These are phyloP conservation scores for Dicyrtomina minuta DNA, from an alignment of 2,888 invertebrate genomes.

Conservation along the genomic window DNA sequence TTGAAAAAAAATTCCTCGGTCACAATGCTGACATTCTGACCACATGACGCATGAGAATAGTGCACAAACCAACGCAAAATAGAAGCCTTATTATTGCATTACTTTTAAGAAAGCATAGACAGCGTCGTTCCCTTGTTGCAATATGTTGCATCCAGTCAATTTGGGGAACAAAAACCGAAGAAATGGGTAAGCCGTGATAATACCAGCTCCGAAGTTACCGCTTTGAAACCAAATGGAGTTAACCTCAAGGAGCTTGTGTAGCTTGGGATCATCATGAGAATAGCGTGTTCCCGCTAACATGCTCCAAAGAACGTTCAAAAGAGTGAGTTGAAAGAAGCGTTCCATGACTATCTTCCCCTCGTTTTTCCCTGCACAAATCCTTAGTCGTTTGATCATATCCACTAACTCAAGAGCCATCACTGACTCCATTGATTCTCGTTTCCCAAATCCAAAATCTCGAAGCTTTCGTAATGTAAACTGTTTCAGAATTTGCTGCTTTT, in stretches of 20 bases:
- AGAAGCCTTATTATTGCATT: too few relatives aligned
- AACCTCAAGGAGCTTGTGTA: slow-evolving; percentile 42
- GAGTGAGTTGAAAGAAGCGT: slow-evolving; percentile 47
- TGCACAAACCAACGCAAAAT: too few relatives aligned
- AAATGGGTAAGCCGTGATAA: slow-evolving; percentile 58
- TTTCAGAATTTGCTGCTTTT: slow-evolving; percentile 42
- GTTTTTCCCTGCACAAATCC: slow-evolving; percentile 27
- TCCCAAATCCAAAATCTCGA: slow-evolving; percentile 47
- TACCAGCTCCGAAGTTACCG: slow-evolving; percentile 48
- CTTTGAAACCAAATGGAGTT: slow-evolving; percentile 50
- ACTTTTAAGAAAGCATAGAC: slow-evolving; percentile 44
- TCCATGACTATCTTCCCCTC: slow-evolving; percentile 43
- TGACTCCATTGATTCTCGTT: slow-evolving; percentile 42
- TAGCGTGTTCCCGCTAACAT: slow-evolving; percentile 52
- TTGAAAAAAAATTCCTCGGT: too few relatives aligned
- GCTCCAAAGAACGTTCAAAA: too few relatives aligned
- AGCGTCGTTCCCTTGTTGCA: slow-evolving; percentile 40
- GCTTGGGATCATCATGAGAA: slow-evolving; percentile 49
- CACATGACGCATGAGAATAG: too few relatives aligned
- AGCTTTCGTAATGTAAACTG: slow-evolving; percentile 40
- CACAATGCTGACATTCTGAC: too few relatives aligned
- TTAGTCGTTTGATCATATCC: slow-evolving; percentile 37
- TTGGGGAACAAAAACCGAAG: slow-evolving; percentile 67
- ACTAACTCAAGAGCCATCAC: slow-evolving; percentile 38
- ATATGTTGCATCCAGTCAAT: slow-evolving; percentile 63